Evolutionary conservation across 64 coral and sea anemone genomes (phyloP), one percentile per base, ranked within the genome.

Genomic region (Platygyra sinensis): DNA sequence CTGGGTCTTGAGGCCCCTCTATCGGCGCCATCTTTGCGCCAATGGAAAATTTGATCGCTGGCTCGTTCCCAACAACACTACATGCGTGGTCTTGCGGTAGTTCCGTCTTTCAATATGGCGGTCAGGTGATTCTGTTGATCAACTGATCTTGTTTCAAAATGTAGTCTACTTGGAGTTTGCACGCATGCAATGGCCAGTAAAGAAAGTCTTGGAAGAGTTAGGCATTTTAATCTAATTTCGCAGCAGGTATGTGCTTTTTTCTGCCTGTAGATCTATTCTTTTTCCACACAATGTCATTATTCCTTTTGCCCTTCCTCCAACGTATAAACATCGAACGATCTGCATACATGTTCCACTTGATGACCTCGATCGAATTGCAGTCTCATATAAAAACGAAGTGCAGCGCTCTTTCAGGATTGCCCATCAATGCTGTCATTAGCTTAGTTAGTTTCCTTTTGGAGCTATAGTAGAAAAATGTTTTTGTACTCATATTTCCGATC

Each of bases 21-120:
- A 42, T 76, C 16, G 91, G 77, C 91, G 94, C 94, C 94, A 96
- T 96, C 63, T 93, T 96, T 64, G 52, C 12, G 25, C 13, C 50
- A 49, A 39, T 12, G n/a, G 22, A 10, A 57, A 9, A 57, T 18
- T 24, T 19, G 15, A 74, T 75, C 60, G 87, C 86, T 60, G 86
- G 77, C 77, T 62, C 92, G 75, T 75, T 22, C 74, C 29, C 17
- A 50, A 12, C 24, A 67, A 32, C 60, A 62, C 16, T 55, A 62
- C 73, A 92, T 92, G 90, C 90, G 90, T 52, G 17, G 32, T 18
- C 5, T 55, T 7, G 28, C n/a, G 12, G 52, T 54, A 24, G 15
- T 86, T 80, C 82, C 72, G 82, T 49, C 55, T 42, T 36, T 82
- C 57, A 92, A 86, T 54, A 92, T 92, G 90, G 90, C 90, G 65